Evolutionary conservation across 2,797 vertebrate species (phyloP).

Genomic region (Chloroceryle amazona): DNA sequence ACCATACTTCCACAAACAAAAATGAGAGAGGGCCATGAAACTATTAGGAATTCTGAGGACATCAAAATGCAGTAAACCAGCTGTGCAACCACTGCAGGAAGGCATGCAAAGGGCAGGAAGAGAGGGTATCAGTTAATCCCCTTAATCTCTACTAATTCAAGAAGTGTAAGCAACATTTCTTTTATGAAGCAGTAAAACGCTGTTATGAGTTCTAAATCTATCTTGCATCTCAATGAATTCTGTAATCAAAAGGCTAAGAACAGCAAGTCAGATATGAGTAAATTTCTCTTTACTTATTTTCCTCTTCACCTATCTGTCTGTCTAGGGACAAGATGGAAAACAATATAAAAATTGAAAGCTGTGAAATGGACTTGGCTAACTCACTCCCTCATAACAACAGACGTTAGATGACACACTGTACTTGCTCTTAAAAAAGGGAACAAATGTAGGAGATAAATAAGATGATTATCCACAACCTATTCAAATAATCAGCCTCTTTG

Average conservation of each 20-base stretch:
- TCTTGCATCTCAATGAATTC: constrained; percentile 67
- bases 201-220: constrained; percentile 61
- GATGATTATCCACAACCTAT: background rate
- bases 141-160: constrained; percentile 57
- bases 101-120: background rate
- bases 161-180: constrained; percentile 43
- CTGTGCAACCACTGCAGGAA: background rate
- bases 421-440: background rate
- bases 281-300: constrained; percentile 32
- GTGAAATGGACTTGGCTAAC: background rate
- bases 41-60: background rate
- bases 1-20: background rate
- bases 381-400: background rate
- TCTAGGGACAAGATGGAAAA: background rate
- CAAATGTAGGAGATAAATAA: background rate
- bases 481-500: background rate
- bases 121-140: constrained; percentile 55
- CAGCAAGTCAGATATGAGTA: constrained; percentile 46
- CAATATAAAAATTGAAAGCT: background rate
- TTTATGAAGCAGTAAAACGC: constrained; percentile 72
- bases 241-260: constrained; percentile 71
- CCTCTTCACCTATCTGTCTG: background rate
- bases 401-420: background rate
- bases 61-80: background rate
- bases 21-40: background rate